A percentile compares a stretch with the other conserved stretches of the same genome.
Conservation (phyloP, 2,113 vertebrate species). For the Gobio gobio region DNA sequence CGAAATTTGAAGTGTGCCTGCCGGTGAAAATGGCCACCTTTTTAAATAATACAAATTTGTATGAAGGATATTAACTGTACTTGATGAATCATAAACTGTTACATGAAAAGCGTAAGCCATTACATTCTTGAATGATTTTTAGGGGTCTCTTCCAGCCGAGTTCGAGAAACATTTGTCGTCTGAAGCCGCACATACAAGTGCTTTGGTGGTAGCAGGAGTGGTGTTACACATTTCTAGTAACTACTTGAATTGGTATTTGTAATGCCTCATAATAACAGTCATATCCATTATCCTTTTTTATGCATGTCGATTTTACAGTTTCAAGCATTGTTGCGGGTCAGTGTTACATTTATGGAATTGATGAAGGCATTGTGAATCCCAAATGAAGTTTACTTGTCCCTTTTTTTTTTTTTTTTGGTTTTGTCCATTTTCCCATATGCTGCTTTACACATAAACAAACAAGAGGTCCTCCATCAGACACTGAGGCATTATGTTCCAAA, state of each 20-base stretch:
- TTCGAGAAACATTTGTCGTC: neutral
- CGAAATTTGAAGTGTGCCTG: conserved; percentile 10
- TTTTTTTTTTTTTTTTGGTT: neutral
- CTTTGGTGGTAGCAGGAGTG: neutral
- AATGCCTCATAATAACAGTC: conserved; percentile 36
- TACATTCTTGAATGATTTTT: neutral
- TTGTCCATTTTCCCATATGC: conserved; percentile 56
- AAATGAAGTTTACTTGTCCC: conserved; percentile 17
- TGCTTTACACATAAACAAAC: conserved; percentile 58
- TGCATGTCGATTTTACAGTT: conserved; percentile 40
- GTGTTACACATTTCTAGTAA: conserved; percentile 28
- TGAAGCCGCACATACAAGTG: neutral
- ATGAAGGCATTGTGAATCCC: conserved; percentile 38
- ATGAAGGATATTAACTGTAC: conserved; percentile 8
- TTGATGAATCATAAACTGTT: neutral
- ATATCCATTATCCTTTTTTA: conserved; percentile 14
- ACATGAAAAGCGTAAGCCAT: neutral
- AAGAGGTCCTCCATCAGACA: conserved; percentile 63
- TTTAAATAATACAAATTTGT: neutral
- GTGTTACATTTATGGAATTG: conserved; percentile 44
- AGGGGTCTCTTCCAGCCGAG: neutral
- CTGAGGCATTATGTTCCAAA: conserved; percentile 67
- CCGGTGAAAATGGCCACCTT: conserved; percentile 1
- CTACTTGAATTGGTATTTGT: conserved; percentile 44
- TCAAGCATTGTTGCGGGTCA: conserved; percentile 40